phyloP scores from a whole-genome alignment of 2,888 invertebrate species.

The Drosophila prostipennis region DNA sequence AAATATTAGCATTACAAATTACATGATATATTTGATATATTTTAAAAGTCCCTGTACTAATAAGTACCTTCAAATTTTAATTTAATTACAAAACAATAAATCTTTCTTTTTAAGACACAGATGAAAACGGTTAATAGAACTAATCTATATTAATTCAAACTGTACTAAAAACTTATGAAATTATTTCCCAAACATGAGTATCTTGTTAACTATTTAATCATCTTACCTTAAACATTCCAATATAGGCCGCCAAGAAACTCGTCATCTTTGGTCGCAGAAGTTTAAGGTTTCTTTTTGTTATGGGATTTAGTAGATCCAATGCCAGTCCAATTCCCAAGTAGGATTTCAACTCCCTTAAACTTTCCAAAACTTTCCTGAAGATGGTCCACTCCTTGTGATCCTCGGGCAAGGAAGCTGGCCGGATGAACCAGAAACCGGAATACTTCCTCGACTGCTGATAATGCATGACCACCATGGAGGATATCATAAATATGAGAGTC shows the following conservation, averaged over 20 bases:
- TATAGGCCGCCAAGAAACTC: constrained; percentile 51
- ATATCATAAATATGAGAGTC: constrained; percentile 63
- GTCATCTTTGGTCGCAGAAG: constrained; percentile 49
- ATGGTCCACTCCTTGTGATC: constrained; percentile 37
- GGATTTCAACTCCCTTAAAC: constrained; percentile 41
- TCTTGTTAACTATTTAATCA: not conserved
- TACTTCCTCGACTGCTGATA: constrained; percentile 39
- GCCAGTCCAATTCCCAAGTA: constrained; percentile 58
- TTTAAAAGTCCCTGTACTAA: too few relatives aligned
- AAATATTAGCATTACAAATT: too few relatives aligned
- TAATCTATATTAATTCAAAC: too few relatives aligned
- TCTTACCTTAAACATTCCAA: constrained; percentile 54
- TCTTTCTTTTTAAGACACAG: too few relatives aligned
- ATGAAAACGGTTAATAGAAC: too few relatives aligned
- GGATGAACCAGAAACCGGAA: constrained; percentile 66
- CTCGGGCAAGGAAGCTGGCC: constrained; percentile 31
- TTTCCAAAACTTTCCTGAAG: constrained; percentile 13
- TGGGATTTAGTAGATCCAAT: constrained; percentile 48
- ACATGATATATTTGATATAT: too few relatives aligned
- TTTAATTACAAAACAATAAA: too few relatives aligned
- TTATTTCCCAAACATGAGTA: too few relatives aligned
- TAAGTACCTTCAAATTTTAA: too few relatives aligned
- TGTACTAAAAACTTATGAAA: too few relatives aligned
- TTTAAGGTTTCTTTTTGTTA: constrained; percentile 3
- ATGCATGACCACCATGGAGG: constrained; percentile 52